Evolutionary conservation across 2,888 invertebrate species (phyloP), one percentile per base, ranked within the genome.

Genomic region (Dastarcus helophoroides): DNA sequence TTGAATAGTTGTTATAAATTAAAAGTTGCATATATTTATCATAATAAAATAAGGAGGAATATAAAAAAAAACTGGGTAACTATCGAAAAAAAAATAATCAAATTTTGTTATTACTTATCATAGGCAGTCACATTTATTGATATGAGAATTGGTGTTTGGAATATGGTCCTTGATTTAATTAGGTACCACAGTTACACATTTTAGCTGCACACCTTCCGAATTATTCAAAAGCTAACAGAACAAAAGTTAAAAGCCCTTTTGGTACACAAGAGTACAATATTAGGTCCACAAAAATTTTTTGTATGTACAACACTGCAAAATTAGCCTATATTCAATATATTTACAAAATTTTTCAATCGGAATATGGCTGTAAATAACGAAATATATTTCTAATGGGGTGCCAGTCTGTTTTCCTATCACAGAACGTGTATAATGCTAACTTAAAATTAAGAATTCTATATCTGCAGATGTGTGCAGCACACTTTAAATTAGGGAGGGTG

Each of bases 391-490:
- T 47, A 43, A 42, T 38, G 40, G 47, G 46, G 55, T 56, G 56
- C 56, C 57, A 58, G 57, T 58, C 57, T 56, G 55, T 52, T 43
- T 45, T 44, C 44, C 56, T 58, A 58, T 58, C 57, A 58, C 57
- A 58, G 57, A 54, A 56, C 42, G 51, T 53, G 48, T 54, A 44
- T 46, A 44, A 44, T 44, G 46, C 42, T 49, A 39, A 43, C 33
- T 28, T 27, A 26, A 24, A 9, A 32, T 24, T 4, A 26, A 25
- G 22, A 28, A 33, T 14, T 17, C 22, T 34, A 17, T n/a, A n/a
- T n/a, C n/a, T n/a, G n/a, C n/a, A n/a, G n/a, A n/a, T n/a, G n/a
- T n/a, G n/a, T n/a, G n/a, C n/a, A n/a, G n/a, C n/a, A n/a, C n/a
- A n/a, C n/a, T n/a, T n/a, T n/a, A n/a, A n/a, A n/a, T n/a, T n/a